Percentiles rank a stretch among this genome's conserved stretches.
These are phyloP conservation scores for Sebastes jordani DNA, from an alignment of 2,797 vertebrate genomes.

Conservation along the genomic window DNA sequence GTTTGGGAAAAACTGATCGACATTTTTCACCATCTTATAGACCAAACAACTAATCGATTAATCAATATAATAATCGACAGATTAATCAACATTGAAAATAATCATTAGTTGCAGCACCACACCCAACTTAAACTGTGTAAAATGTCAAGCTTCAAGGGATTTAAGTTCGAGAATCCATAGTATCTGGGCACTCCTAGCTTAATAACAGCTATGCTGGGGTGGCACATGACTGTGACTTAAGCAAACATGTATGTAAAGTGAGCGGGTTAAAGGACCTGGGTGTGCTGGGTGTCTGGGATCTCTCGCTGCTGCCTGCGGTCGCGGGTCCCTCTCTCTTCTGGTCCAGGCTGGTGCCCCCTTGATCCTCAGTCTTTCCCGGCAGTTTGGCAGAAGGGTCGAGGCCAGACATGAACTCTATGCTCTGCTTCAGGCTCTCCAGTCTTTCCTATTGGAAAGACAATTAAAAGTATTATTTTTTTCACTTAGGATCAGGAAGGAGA, in stretches of 20 bases:
- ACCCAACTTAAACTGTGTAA: neutral
- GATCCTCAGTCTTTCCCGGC: slow-evolving; percentile 81
- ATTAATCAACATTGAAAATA: too few species aligned
- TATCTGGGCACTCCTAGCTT: neutral
- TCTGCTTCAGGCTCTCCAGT: slow-evolving; percentile 95
- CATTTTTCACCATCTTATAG: too few species aligned
- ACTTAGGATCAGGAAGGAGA: neutral
- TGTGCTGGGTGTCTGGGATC: slow-evolving; percentile 82
- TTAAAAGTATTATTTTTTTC: neutral
- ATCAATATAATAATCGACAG: too few species aligned
- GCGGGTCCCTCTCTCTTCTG: slow-evolving; percentile 76
- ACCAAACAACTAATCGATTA: too few species aligned
- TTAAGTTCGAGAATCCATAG: neutral
- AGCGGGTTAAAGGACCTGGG: slow-evolving; percentile 81
- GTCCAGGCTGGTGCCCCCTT: slow-evolving; percentile 70
- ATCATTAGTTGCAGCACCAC: too few species aligned
- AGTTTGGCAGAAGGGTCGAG: slow-evolving; percentile 87
- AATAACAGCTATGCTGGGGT: neutral
- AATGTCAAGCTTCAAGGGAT: neutral
- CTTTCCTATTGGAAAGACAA: slow-evolving; percentile 85
- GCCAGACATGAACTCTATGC: slow-evolving; percentile 97
- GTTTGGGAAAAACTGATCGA: too few species aligned
- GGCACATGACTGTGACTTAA: neutral
- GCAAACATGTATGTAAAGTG: neutral
- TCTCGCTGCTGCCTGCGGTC: slow-evolving; percentile 79